phyloP scores from a whole-genome alignment of 2,888 invertebrate genomes.

The Caenorhabditis sp. region DNA sequence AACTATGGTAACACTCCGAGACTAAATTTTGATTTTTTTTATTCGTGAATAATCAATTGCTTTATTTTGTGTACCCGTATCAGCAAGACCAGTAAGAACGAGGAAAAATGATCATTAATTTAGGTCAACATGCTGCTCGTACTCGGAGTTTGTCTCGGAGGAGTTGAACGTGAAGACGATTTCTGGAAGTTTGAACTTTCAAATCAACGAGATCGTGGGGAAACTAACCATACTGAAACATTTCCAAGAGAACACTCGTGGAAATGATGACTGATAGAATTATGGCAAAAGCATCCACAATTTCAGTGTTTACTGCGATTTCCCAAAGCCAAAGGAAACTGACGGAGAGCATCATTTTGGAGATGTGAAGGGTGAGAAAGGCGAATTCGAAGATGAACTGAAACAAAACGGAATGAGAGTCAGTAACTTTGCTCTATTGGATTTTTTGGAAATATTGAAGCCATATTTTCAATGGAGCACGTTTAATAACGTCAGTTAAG shows the following conservation, averaged over 20 bases:
- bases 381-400: constrained; percentile 22
- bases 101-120: background rate
- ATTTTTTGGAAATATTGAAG: too few species aligned
- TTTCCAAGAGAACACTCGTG: constrained; percentile 14
- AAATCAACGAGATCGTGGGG: background rate
- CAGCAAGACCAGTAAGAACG: background rate
- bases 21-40: constrained; percentile 37
- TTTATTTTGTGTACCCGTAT: constrained; percentile 20
- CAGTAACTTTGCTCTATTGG: too few species aligned
- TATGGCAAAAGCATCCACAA: constrained; percentile 18
- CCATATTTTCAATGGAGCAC: too few species aligned
- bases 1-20: constrained; percentile 69
- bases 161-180: constrained; percentile 37
- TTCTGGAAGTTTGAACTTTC: constrained; percentile 17
- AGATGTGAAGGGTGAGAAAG: constrained; percentile 14
- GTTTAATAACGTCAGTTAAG: too few species aligned
- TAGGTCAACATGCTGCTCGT: constrained; percentile 15
- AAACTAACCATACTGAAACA: constrained; percentile 25
- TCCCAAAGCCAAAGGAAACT: constrained; percentile 33
- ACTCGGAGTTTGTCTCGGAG: background rate
- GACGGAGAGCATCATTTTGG: constrained; percentile 19
- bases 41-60: constrained; percentile 23
- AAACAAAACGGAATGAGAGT: background rate
- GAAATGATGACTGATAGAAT: constrained; percentile 22
- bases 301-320: constrained; percentile 12